phyloP scores from a whole-genome alignment of 23 tunicate species.

The Aplidium turbinatum region DNA sequence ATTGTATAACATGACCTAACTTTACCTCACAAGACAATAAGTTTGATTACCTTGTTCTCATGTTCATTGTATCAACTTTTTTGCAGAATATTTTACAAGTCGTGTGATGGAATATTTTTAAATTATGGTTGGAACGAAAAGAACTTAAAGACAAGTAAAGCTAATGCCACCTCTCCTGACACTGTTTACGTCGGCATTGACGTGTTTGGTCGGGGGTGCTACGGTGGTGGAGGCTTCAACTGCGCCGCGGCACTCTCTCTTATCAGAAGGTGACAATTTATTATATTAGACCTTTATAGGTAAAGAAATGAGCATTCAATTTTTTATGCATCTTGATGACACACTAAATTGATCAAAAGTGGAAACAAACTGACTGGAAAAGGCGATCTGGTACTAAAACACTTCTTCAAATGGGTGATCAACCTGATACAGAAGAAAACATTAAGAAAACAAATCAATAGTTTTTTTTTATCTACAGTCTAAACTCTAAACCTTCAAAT shows the following conservation, averaged over 20 bases:
- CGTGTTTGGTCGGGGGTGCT: slow-evolving; percentile 90
- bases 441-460: too few species aligned
- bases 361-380: too few species aligned
- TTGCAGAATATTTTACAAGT: slow-evolving; percentile 63
- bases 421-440: too few species aligned
- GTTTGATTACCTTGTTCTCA: too few species aligned
- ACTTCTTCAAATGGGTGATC: too few species aligned
- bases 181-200: slow-evolving; percentile 90
- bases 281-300: background rate
- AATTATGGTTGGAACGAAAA: slow-evolving; percentile 84
- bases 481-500: too few species aligned
- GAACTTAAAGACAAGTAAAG: slow-evolving; percentile 18
- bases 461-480: too few species aligned
- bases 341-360: too few species aligned
- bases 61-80: background rate
- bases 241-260: slow-evolving; percentile 46
- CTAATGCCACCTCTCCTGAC: background rate
- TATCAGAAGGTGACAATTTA: slow-evolving; percentile 50
- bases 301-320: background rate
- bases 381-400: too few species aligned
- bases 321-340: too few species aligned
- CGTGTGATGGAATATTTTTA: slow-evolving; percentile 79
- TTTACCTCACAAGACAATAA: too few species aligned
- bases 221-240: slow-evolving; percentile 93
- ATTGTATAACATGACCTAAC: background rate